Base-by-base conservation (phyloP, 2,797 vertebrate species). In the Catharus ustulatus region DNA sequence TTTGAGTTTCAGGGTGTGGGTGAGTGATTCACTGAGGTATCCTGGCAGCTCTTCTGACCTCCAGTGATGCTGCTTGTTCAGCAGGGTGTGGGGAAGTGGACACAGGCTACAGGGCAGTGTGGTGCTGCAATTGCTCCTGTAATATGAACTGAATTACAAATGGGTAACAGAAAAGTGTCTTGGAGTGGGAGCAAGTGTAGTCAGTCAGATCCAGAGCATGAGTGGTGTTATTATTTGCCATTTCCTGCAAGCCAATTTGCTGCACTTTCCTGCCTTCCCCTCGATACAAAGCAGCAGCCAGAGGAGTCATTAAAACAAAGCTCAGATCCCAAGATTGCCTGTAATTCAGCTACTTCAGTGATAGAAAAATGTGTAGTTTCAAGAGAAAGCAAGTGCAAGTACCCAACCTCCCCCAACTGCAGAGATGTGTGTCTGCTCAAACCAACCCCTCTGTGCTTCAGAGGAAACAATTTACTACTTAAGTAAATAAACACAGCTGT, bases 401-500 rank as follows among this genome's bases (percentile, higher is more conserved):
- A 86, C 76, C 89, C 74, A 71, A 76, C 79, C 85, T 93, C 79
- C 63, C 77, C 91, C 77, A 96, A 90, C 55, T 87, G 83, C 88
- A 61, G 93, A 64, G 91, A 94, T 72, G 72, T 67, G 73, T 48
- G 83, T 92, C 92, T 91, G 85, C 84, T 93, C 95, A 80, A 82
- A 79, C 87, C 85, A 87, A 26, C 26, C 64, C 63, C 64, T 89
- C 91, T 72, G 71, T 90, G 89, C 91, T 95, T 88, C 68, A 74
- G 83, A 96, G 91, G 95, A 96, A 96, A 96, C 91, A 94, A 91
- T 96, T 97, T 95, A 84, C 85, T 80, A n/a, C 95, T 94, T 94
- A 30, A 72, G 94, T 96, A 95, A 95, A 97, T 94, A 96, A 97
- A 97, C 95, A 94, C 95, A 96, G 95, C 94, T 96, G 96, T 54